These are phyloP conservation scores for Cheilosia scutellata DNA, from an alignment of 2,888 invertebrate genomes.

Conservation along the genomic window DNA sequence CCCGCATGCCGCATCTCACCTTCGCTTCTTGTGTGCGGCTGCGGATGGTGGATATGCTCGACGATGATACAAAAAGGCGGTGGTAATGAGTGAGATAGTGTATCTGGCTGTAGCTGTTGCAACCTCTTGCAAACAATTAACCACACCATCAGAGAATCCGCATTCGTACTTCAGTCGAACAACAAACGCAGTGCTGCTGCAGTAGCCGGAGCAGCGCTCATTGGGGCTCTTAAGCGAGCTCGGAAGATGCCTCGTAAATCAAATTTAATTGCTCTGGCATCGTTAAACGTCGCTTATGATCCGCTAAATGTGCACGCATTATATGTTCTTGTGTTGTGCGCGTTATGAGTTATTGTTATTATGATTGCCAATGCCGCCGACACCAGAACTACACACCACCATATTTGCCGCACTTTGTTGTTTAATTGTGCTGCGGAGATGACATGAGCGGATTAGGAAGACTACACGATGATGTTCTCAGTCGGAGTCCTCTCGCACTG, in stretches of 20 bases:
- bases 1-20: slow-evolving; percentile 14
- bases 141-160: slow-evolving; percentile 50
- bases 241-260: slow-evolving; percentile 73
- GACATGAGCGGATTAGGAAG: slow-evolving; percentile 39
- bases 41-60: not conserved
- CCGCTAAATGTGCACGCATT: slow-evolving; percentile 76
- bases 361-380: slow-evolving; percentile 66
- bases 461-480: slow-evolving; percentile 19
- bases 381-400: slow-evolving; percentile 32
- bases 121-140: slow-evolving; percentile 69
- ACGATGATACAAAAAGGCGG: no score
- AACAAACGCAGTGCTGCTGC: slow-evolving; percentile 2
- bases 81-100: slow-evolving; percentile 1
- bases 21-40: slow-evolving; percentile 4
- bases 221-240: slow-evolving; percentile 50
- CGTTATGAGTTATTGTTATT: slow-evolving; percentile 75
- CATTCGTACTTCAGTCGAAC: slow-evolving; percentile 17
- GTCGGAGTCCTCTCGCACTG: not conserved
- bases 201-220: slow-evolving; percentile 33
- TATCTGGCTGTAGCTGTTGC: slow-evolving; percentile 1
- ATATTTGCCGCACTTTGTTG: slow-evolving; percentile 41
- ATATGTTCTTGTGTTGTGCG: slow-evolving; percentile 62
- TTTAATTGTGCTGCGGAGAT: slow-evolving; percentile 58
- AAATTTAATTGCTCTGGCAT: slow-evolving; percentile 76
- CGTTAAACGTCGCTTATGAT: slow-evolving; percentile 76